Evolutionary conservation across 92 coral and sea anemone genomes (phyloP), one percentile per base, ranked within the genome.

Genomic region (Virgularia gustaviana): DNA sequence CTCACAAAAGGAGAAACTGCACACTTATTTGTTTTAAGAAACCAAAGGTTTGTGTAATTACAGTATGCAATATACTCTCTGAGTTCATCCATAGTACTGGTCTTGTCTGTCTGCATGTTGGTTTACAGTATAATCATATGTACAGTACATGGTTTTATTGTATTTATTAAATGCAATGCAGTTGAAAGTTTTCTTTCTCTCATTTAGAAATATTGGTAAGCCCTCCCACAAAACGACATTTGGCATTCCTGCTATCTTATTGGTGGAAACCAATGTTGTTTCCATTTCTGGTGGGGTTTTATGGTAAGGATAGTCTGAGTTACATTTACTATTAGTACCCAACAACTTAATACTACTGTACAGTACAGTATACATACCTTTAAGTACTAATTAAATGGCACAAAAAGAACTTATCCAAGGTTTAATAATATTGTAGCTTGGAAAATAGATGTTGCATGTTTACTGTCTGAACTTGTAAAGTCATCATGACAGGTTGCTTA

Each of bases 231-330:
- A 68, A 51, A 68, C 52, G 33, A 49, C 75, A 34, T 82, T 78
- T 81, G 89, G 89, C 13, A 88, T 86, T 7, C 92, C 98, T 36
- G 91, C 98, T 35, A 78, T 92, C 45, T 79, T 86, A 45, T 84
- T 92, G 43, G 81, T 83, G 28, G 96, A 92, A 77, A 72, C 77
- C 19, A 79, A 85, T 54, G 38, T 87, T 75, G 79, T 92, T 29
- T 72, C 90, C 8, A 78, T 92, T 44, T 29, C 83, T 36, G 96
- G 98, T 47, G 98, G 96, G 37, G 85, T 87, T 13, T 84, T 88
- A 12, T 86, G 98, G 98, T 92, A 53, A 60, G 73, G 36, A 2
- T 9, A 0, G 28, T 22, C 18, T n/a, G n/a, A n/a, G n/a, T n/a
- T n/a, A n/a, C n/a, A n/a, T n/a, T n/a, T n/a, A n/a, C n/a, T n/a